phyloP scores from a whole-genome alignment of 2,888 invertebrate genomes.

The Prenolepis imparis region DNA sequence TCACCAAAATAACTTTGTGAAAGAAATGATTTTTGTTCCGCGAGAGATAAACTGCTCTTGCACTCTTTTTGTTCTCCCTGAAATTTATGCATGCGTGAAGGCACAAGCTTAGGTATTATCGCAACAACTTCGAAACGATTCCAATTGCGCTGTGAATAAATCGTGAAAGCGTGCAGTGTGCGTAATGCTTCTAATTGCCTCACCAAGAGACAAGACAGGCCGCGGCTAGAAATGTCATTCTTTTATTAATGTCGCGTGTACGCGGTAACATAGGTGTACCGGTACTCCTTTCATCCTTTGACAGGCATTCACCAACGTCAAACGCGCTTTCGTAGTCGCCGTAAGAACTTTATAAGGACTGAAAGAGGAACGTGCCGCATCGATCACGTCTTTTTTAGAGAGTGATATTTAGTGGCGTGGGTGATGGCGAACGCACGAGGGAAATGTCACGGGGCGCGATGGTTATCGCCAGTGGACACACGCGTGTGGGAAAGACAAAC shows the following conservation, averaged over 20 bases:
- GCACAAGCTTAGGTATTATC: not conserved
- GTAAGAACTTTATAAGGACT: conserved; percentile 64
- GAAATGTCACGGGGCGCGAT: conserved; percentile 79
- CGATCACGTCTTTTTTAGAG: conserved; percentile 80
- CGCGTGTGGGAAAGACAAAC: not conserved
- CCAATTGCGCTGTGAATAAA: conserved; percentile 33
- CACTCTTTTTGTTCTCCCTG: not conserved
- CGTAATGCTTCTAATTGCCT: conserved; percentile 51
- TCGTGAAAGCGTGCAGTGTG: conserved; percentile 27
- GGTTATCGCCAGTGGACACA: conserved; percentile 54
- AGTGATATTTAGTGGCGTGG: conserved; percentile 82
- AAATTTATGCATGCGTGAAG: not conserved
- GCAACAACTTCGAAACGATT: not conserved
- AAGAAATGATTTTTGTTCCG: not conserved
- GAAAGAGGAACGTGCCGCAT: conserved; percentile 72
- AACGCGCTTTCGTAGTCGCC: conserved; percentile 36
- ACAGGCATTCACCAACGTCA: conserved; percentile 49
- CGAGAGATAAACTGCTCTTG: not conserved
- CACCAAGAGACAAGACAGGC: conserved; percentile 48
- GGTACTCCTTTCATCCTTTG: conserved; percentile 56
- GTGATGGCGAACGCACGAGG: conserved; percentile 79
- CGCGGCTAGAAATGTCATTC: conserved; percentile 51
- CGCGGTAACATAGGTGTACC: conserved; percentile 48
- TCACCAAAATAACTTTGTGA: not conserved
- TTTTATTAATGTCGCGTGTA: conserved; percentile 53